Conservation (phyloP, 2,888 invertebrate species). For the Cacoxenus indagator region DNA sequence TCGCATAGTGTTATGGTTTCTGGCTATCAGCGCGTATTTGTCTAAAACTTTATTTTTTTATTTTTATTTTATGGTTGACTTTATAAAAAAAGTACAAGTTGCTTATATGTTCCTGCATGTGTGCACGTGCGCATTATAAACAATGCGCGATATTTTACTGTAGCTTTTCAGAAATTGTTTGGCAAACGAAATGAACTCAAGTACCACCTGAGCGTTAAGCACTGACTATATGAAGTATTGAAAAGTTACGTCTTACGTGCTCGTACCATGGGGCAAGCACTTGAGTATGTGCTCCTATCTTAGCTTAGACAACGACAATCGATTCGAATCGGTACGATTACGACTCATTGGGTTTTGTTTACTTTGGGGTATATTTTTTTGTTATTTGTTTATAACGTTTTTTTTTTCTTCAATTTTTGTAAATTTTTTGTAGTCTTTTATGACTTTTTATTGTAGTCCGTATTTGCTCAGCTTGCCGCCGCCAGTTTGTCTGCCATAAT, state of each 20-base stretch:
- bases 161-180: slow-evolving; percentile 5
- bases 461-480: slow-evolving; percentile 55
- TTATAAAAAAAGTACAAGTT: not conserved
- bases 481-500: slow-evolving; percentile 53
- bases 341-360: slow-evolving; percentile 51
- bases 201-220: slow-evolving; percentile 49
- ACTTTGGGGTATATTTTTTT: slow-evolving; percentile 38
- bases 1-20: slow-evolving; percentile 3
- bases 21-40: slow-evolving; percentile 11
- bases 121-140: slow-evolving; percentile 12
- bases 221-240: not conserved
- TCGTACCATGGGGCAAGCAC: not conserved
- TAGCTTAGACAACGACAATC: not conserved
- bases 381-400: not conserved
- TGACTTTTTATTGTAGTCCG: slow-evolving; percentile 21
- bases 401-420: not conserved
- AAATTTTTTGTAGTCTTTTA: slow-evolving; percentile 6
- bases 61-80: slow-evolving; percentile 15
- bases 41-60: not conserved
- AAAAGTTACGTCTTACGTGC: not conserved
- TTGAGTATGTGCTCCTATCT: not conserved
- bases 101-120: no score
- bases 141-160: slow-evolving; percentile 1
- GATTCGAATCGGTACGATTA: slow-evolving; percentile 29
- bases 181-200: slow-evolving; percentile 37